phyloP scores from a whole-genome alignment of 2,113 vertebrate species.

The Rhinoptilus africanus region DNA sequence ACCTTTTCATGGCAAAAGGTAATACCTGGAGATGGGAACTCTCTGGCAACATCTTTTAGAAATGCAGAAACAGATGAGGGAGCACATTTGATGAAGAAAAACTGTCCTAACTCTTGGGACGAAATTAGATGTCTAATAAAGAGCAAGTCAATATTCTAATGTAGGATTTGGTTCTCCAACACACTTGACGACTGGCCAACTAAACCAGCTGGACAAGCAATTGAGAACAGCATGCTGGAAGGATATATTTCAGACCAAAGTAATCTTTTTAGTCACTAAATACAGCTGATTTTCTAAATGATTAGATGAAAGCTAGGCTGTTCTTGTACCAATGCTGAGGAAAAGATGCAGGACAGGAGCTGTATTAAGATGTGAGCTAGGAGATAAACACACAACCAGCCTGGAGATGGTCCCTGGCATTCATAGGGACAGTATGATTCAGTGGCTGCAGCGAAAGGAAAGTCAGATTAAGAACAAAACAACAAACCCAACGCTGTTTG shows the following conservation, averaged over 20 bases:
- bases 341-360: neutral
- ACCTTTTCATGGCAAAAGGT: neutral
- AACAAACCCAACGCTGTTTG: neutral
- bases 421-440: accelerated
- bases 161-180: conserved; percentile 41
- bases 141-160: conserved; percentile 26
- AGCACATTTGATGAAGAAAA: neutral
- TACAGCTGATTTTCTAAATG: conserved; percentile 50
- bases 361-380: neutral
- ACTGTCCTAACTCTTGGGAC: neutral
- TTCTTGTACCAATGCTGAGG: neutral
- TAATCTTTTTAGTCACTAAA: conserved; percentile 46
- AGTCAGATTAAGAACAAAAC: neutral
- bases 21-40: neutral
- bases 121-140: conserved; percentile 18
- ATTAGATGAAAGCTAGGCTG: neutral
- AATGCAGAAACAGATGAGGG: neutral
- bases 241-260: conserved; percentile 34
- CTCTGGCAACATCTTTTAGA: neutral
- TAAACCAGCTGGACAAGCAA: conserved; percentile 47
- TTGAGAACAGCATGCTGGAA: conserved; percentile 34
- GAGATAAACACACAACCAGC: neutral
- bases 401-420: accelerated
- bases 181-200: conserved; percentile 45
- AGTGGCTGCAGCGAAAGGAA: accelerated